Base-by-base conservation (phyloP, 2,888 invertebrate genomes). In the Drosophila merina region DNA sequence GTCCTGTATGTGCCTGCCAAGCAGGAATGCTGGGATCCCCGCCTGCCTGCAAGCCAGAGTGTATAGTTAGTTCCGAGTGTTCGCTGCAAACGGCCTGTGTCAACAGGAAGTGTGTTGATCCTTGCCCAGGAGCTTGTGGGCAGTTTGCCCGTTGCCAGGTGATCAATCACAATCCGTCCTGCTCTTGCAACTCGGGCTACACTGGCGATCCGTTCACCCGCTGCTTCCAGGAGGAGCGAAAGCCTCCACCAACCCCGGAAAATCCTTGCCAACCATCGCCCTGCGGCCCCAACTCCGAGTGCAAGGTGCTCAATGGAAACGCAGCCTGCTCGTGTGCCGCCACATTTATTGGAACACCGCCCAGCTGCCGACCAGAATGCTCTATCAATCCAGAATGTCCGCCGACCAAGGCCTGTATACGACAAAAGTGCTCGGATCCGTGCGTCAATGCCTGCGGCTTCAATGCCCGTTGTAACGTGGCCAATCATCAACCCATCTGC, bases 21-120 rank as follows among this genome's bases (percentile, higher is more conserved):
- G 92, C 93, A 10, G 93, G 94, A 74, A 95, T 95, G 89, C 92
- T 93, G 62, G 96, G 96, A 56, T 94, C 94, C 42, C 96, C 96
- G 47, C 96, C 96, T 6, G 92, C 94, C 67, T 96, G 96, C 88
- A 93, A 94, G 73, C 96, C 96, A 5, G 96, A 96, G 90, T 97
- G 96, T 90, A 93, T 95, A 20, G 94, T 95, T 59, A 95, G 95
- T 89, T 94, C 95, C 1, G 96, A 96, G 86, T 96, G 96, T 91
- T 93, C 95, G 28, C 93, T 93, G 42, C 94, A 95, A 89, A 94
- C 93, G 89, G 95, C 96, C 44, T 96, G 96, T 90, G 93, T 94
- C 78, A 95, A 95, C 91, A 95, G 95, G 90, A 95, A 94, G 90
- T 96, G 96, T 91, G 93, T 93, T 54, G 94, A 96, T 90, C 96